Percentiles rank a stretch among this genome's conserved stretches.
phyloP scores from a whole-genome alignment of 2,113 vertebrate genomes.

The Terrapene triunguis region DNA sequence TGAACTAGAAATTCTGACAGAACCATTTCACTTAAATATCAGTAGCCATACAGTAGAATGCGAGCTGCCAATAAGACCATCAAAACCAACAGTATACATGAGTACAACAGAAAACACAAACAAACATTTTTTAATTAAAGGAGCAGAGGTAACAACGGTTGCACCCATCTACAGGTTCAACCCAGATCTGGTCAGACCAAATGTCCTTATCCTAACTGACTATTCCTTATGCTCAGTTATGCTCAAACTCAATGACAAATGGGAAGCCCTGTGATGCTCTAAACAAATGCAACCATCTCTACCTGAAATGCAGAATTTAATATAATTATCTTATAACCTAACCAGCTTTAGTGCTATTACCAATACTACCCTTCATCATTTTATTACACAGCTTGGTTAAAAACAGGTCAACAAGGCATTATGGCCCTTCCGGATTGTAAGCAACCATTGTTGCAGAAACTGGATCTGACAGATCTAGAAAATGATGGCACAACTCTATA shows the following conservation, averaged over 20 bases:
- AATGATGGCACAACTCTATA: neutral
- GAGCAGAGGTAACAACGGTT: neutral
- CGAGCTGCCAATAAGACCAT: neutral
- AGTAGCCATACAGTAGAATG: neutral
- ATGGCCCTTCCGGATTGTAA: neutral
- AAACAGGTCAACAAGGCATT: neutral
- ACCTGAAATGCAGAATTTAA: neutral
- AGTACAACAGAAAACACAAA: neutral
- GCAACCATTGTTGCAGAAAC: neutral
- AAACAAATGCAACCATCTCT: neutral
- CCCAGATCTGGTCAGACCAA: neutral
- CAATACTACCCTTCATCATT: neutral
- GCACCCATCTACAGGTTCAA: neutral
- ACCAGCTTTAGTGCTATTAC: neutral
- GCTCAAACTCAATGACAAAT: accelerated
- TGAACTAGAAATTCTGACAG: neutral
- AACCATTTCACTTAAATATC: neutral
- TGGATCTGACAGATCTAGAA: neutral
- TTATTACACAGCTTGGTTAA: accelerated
- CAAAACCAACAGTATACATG: neutral
- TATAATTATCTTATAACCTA: neutral
- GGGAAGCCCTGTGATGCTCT: neutral
- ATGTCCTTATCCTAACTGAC: neutral
- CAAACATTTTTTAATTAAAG: neutral
- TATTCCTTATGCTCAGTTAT: neutral